phyloP scores from a whole-genome alignment of 2,888 invertebrate species.

The Mythimna albipuncta region DNA sequence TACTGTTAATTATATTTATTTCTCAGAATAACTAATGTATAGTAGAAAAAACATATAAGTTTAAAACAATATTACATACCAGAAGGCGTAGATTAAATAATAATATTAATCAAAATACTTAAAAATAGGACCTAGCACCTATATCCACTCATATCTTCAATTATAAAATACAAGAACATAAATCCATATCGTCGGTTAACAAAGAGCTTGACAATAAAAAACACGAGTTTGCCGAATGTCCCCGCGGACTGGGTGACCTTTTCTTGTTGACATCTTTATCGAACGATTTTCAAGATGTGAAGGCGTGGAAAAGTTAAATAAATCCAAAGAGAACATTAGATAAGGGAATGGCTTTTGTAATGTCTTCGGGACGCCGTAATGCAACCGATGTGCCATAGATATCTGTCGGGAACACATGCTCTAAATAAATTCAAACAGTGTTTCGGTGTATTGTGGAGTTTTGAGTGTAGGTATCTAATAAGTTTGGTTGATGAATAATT shows the following conservation, averaged over 20 bases:
- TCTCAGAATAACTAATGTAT: too few species aligned
- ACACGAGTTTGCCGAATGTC: slow-evolving; percentile 71
- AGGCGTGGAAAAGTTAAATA: slow-evolving; percentile 90
- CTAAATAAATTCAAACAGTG: slow-evolving; percentile 75
- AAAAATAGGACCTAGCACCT: too few species aligned
- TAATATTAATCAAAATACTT: too few species aligned
- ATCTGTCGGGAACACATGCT: slow-evolving; percentile 81
- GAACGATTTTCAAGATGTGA: slow-evolving; percentile 86
- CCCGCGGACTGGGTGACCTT: slow-evolving; percentile 80
- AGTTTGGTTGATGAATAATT: too few species aligned
- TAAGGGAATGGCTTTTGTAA: slow-evolving; percentile 90
- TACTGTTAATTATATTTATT: too few species aligned
- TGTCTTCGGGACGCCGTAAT: slow-evolving; percentile 90
- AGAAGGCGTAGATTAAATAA: too few species aligned
- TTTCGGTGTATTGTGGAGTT: slow-evolving; percentile 50
- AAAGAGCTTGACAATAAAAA: slow-evolving; percentile 69
- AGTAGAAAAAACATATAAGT: too few species aligned
- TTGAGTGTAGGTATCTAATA: not conserved
- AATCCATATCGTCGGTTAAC: slow-evolving; percentile 50
- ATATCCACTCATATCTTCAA: not conserved
- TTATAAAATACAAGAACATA: slow-evolving; percentile 27
- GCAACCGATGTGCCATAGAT: slow-evolving; percentile 88
- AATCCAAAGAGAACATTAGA: slow-evolving; percentile 89
- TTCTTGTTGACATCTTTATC: slow-evolving; percentile 89
- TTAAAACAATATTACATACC: too few species aligned